Conservation (phyloP, 2,797 vertebrate species). For the Kryptolebias ocellatus region DNA sequence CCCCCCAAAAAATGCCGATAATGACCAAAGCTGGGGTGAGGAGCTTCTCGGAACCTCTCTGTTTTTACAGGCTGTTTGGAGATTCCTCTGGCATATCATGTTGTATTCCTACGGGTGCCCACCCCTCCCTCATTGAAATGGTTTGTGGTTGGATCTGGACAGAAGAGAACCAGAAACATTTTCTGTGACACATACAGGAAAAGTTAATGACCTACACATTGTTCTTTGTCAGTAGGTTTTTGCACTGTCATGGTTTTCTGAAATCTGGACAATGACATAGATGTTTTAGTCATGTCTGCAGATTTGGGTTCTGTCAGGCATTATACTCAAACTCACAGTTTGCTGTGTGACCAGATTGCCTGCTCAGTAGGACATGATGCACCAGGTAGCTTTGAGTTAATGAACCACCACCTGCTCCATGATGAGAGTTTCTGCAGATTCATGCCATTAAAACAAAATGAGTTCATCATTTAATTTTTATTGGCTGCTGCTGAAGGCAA, state of each 20-base stretch:
- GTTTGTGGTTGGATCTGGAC: slow-evolving; percentile 60
- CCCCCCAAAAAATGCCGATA: slow-evolving; percentile 62
- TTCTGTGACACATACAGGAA: slow-evolving; percentile 71
- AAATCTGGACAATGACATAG: slow-evolving; percentile 39
- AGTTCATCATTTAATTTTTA: slow-evolving; percentile 25
- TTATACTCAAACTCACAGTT: slow-evolving; percentile 27
- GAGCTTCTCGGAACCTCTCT: slow-evolving; percentile 81
- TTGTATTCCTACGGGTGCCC: slow-evolving; percentile 78
- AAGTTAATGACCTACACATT: slow-evolving; percentile 66
- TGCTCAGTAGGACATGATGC: slow-evolving; percentile 61
- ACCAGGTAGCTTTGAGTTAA: slow-evolving; percentile 67
- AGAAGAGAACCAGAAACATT: slow-evolving; percentile 55
- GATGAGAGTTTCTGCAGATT: slow-evolving; percentile 53
- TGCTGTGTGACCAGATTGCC: slow-evolving; percentile 67
- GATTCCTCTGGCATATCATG: slow-evolving; percentile 77
- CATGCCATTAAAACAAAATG: slow-evolving; percentile 19
- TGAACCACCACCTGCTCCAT: slow-evolving; percentile 73
- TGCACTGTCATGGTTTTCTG: slow-evolving; percentile 60
- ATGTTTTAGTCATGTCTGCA: slow-evolving; percentile 47
- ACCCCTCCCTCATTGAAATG: slow-evolving; percentile 43
- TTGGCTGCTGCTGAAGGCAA: neutral
- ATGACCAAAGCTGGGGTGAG: slow-evolving; percentile 47
- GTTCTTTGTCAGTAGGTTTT: slow-evolving; percentile 57
- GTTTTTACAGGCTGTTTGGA: slow-evolving; percentile 79
- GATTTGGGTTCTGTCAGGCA: slow-evolving; percentile 39